These are phyloP conservation scores for Neotragus moschatus DNA, from an alignment of 2,113 vertebrate genomes.

Conservation along the genomic window DNA sequence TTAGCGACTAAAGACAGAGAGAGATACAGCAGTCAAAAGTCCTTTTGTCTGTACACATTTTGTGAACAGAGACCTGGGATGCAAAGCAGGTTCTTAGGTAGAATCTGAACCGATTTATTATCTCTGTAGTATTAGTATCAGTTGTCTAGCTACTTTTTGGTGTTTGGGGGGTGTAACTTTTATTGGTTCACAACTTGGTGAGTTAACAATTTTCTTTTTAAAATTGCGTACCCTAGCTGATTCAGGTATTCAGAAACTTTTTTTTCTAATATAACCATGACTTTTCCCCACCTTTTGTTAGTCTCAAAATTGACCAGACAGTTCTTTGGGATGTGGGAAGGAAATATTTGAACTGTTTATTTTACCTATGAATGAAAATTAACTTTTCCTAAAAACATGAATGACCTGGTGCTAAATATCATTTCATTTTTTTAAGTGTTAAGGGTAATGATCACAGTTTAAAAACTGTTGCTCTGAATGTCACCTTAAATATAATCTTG, in stretches of 20 bases:
- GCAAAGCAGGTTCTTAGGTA: background rate
- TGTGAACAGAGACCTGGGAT: background rate
- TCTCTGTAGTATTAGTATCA: background rate
- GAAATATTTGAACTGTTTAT: background rate
- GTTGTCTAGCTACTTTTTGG: background rate
- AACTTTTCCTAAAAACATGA: background rate
- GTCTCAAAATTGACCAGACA: conserved; percentile 3
- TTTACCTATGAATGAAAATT: conserved; percentile 3
- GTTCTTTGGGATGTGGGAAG: background rate
- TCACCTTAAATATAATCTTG: background rate
- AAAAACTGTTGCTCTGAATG: background rate
- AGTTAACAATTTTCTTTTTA: background rate
- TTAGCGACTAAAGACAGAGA: background rate
- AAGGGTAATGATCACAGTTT: background rate
- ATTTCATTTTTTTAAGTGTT: background rate
- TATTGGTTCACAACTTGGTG: background rate
- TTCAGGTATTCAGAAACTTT: background rate
- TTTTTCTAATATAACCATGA: background rate
- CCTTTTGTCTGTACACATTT: background rate
- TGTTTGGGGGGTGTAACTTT: background rate
- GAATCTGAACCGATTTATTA: background rate
- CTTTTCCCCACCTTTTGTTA: background rate
- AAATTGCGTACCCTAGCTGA: background rate
- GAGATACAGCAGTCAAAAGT: background rate
- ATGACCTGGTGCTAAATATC: background rate